Percentiles rank a stretch among this genome's conserved stretches.
phyloP scores from a whole-genome alignment of 1,140 invertebrate genomes.

The Uloborus diversus region DNA sequence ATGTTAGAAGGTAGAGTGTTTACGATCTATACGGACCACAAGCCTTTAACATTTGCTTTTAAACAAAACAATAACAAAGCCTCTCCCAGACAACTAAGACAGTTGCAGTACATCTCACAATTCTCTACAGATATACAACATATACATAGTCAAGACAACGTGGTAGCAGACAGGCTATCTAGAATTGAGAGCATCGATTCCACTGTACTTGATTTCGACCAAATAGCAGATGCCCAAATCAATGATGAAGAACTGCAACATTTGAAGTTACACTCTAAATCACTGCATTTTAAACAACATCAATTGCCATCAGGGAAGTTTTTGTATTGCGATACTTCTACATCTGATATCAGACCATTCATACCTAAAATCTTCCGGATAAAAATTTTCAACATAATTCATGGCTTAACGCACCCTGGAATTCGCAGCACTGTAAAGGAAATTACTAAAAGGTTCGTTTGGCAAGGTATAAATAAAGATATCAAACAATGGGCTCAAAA shows the following conservation, averaged over 20 bases:
- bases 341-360: background rate
- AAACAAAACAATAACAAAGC: slow-evolving; percentile 10
- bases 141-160: background rate
- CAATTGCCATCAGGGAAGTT: background rate
- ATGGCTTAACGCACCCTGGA: slow-evolving; percentile 25
- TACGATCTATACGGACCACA: slow-evolving; percentile 61
- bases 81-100: slow-evolving; percentile 27
- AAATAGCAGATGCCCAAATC: background rate
- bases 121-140: background rate
- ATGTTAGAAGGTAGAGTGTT: slow-evolving; percentile 62
- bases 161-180: background rate
- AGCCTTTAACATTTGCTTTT: slow-evolving; percentile 60
- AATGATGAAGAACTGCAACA: background rate
- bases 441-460: slow-evolving; percentile 25
- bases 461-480: slow-evolving; percentile 40
- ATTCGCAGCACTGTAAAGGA: background rate
- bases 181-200: background rate
- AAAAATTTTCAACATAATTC: slow-evolving; percentile 41
- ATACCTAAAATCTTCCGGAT: background rate
- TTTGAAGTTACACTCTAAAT: background rate
- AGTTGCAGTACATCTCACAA: slow-evolving; percentile 65
- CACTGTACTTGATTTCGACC: background rate
- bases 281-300: background rate
- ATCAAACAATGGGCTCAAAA: background rate
- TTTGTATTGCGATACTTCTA: background rate